A percentile compares a stretch with the other conserved stretches of the same genome.
phyloP scores from a whole-genome alignment of 2,113 vertebrate genomes.

The Marmota monax region DNA sequence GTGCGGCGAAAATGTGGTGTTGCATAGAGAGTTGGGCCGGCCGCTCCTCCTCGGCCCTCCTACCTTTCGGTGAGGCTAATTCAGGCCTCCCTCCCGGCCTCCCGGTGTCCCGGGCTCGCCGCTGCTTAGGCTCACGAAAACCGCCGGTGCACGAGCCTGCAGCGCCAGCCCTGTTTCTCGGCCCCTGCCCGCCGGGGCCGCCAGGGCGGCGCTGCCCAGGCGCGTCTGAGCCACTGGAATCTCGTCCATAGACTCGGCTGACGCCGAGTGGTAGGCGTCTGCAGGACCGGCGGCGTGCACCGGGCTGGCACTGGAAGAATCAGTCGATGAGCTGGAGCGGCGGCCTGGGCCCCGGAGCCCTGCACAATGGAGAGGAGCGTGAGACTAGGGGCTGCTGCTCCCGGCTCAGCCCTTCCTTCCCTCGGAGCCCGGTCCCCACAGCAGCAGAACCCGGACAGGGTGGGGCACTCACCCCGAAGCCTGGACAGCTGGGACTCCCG shows the following conservation, averaged over 20 bases:
- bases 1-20: constrained; percentile 28
- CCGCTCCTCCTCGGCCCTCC: background rate
- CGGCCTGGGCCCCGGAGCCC: background rate
- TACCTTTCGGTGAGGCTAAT: constrained; percentile 6
- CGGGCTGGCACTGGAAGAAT: constrained; percentile 78
- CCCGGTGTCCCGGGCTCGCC: constrained; percentile 79
- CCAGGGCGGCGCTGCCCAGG: constrained; percentile 89
- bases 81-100: background rate
- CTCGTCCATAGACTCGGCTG: constrained; percentile 94
- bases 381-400: background rate
- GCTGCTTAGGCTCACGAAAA: constrained; percentile 92
- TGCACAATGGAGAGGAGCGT: background rate
- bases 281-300: constrained; percentile 88
- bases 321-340: constrained; percentile 62
- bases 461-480: constrained; percentile 74
- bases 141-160: constrained; percentile 83
- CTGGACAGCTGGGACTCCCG: constrained; percentile 24
- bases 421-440: background rate
- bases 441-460: constrained; percentile 74
- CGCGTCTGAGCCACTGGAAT: constrained; percentile 92
- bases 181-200: accelerated
- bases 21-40: constrained; percentile 75
- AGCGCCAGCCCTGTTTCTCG: constrained; percentile 86
- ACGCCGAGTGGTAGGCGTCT: constrained; percentile 92
- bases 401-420: background rate